Evolutionary conservation across 2,888 invertebrate species (phyloP).

Genomic region (Pachymerium ferrugineum): DNA sequence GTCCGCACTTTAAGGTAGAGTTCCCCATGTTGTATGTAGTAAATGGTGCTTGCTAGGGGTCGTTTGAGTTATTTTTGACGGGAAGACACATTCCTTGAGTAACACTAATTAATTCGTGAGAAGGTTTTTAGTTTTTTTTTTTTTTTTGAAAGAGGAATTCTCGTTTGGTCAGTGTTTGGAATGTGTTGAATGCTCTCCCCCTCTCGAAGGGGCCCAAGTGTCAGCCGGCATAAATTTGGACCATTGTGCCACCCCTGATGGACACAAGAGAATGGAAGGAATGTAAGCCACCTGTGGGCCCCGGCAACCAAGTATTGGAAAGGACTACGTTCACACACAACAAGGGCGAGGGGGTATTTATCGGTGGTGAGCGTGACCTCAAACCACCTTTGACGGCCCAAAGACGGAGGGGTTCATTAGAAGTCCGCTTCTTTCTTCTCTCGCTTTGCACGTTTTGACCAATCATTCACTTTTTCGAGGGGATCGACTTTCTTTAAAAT

Average conservation of each 20-base stretch:
- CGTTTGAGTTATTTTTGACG: background rate
- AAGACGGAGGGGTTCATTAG: slow-evolving; percentile 21
- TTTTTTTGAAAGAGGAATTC: background rate
- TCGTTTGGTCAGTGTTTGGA: slow-evolving; percentile 6
- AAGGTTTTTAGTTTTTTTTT: background rate
- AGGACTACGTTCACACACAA: slow-evolving; percentile 10
- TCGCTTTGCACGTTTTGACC: background rate
- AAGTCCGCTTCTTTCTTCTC: slow-evolving; percentile 14
- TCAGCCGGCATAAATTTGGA: slow-evolving; percentile 14
- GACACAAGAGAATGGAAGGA: slow-evolving; percentile 28
- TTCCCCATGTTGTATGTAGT: background rate
- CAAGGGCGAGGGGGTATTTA: slow-evolving; percentile 9
- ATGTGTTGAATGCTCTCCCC: slow-evolving; percentile 2
- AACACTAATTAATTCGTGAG: slow-evolving; percentile 24
- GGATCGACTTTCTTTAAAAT: too few species aligned
- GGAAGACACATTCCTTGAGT: background rate
- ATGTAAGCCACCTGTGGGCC: slow-evolving; percentile 31
- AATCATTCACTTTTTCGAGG: too few species aligned
- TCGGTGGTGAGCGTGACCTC: slow-evolving; percentile 18
- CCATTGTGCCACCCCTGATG: slow-evolving; percentile 28
- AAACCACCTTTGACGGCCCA: slow-evolving; percentile 14
- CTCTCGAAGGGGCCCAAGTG: slow-evolving; percentile 23
- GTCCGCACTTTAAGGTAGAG: background rate
- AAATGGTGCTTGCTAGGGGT: background rate
- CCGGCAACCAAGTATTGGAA: background rate